phyloP scores from a whole-genome alignment of 2,888 invertebrate species.

The Acronicta psi region DNA sequence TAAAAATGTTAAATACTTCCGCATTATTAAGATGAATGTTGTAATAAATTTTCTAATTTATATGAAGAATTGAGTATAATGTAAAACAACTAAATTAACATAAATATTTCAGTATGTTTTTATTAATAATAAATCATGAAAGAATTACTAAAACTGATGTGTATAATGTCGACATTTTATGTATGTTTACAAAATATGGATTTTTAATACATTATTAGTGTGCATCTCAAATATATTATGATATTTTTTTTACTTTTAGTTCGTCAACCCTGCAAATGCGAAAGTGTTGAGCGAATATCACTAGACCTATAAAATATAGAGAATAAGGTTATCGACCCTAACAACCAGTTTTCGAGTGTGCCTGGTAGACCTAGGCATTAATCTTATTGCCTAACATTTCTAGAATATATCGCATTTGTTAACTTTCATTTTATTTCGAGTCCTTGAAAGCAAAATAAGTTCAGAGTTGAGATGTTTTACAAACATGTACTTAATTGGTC shows the following conservation, averaged over 20 bases:
- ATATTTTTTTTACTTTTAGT: neutral
- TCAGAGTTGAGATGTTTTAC: constrained; percentile 42
- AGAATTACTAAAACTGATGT: too few relatives aligned
- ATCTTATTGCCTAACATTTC: constrained; percentile 64
- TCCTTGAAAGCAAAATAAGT: constrained; percentile 56
- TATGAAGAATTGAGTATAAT: too few relatives aligned
- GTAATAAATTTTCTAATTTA: too few relatives aligned
- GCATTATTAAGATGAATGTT: too few relatives aligned
- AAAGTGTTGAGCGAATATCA: constrained; percentile 40
- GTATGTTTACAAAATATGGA: too few relatives aligned
- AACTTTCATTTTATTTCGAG: constrained; percentile 51
- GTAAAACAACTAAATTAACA: too few relatives aligned
- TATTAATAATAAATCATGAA: too few relatives aligned
- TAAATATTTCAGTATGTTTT: too few relatives aligned
- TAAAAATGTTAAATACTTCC: too few relatives aligned
- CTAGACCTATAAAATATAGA: constrained; percentile 43
- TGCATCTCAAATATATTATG: too few relatives aligned
- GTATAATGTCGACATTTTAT: too few relatives aligned
- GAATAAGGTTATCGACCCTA: constrained; percentile 69
- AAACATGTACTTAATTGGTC: constrained; percentile 1
- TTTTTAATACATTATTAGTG: too few relatives aligned
- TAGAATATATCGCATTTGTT: constrained; percentile 56
- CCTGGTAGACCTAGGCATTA: constrained; percentile 64
- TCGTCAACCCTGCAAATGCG: constrained; percentile 23
- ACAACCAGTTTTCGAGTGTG: constrained; percentile 68